These are phyloP conservation scores for Bembecia ichneumoniformis DNA, from an alignment of 2,888 invertebrate species.

Conservation along the genomic window DNA sequence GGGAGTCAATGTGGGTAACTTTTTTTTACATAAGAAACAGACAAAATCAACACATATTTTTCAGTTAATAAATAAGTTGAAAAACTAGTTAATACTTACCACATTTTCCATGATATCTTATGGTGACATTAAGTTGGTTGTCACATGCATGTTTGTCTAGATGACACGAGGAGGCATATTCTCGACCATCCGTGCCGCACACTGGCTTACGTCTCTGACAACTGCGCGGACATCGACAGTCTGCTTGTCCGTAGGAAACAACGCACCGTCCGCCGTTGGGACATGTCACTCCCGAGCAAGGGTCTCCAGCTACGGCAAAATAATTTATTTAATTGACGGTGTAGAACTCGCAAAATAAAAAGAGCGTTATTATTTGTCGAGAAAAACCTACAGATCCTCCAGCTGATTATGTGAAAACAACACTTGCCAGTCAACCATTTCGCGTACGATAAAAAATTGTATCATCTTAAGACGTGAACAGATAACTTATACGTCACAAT, in stretches of 20 bases:
- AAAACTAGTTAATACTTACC: constrained; percentile 71
- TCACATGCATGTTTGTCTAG: constrained; percentile 86
- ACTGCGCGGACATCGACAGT: constrained; percentile 71
- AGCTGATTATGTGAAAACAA: too few species aligned
- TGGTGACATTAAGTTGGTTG: constrained; percentile 79
- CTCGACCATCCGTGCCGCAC: constrained; percentile 89
- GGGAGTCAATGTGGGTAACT: too few species aligned
- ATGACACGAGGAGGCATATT: constrained; percentile 89
- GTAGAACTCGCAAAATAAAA: not conserved
- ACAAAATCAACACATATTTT: too few species aligned
- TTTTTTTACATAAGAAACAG: too few species aligned
- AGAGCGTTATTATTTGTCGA: not conserved
- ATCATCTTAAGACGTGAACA: too few species aligned
- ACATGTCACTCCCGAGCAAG: constrained; percentile 79
- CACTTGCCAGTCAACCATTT: too few species aligned
- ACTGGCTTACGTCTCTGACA: constrained; percentile 83
- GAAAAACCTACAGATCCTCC: not conserved
- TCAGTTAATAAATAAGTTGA: too few species aligned
- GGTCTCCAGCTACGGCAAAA: constrained; percentile 75
- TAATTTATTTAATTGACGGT: not conserved
- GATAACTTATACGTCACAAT: too few species aligned
- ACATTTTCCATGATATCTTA: constrained; percentile 88
- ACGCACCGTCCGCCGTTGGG: constrained; percentile 79
- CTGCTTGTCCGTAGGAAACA: constrained; percentile 77
- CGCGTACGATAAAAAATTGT: too few species aligned